Evolutionary conservation across 2,797 vertebrate genomes (phyloP).

Genomic region (Cossypha caffra): DNA sequence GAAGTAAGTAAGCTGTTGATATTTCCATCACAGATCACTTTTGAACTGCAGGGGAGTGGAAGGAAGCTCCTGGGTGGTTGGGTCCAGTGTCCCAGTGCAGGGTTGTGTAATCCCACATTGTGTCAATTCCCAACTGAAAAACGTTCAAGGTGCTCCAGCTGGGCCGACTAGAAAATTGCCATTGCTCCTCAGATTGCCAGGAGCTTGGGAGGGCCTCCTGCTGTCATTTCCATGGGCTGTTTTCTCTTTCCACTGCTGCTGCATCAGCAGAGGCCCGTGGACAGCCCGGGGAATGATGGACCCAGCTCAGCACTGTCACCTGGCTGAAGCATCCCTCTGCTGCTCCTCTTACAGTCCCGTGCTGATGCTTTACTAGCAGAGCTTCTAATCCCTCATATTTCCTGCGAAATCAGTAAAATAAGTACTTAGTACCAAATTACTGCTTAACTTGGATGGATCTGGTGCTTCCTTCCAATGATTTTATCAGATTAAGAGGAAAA

Average conservation of each 20-base stretch:
- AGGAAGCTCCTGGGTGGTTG: background rate
- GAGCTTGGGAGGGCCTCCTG: background rate
- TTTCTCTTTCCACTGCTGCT: background rate
- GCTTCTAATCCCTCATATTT: no score
- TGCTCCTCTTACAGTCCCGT: background rate
- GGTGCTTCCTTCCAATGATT: background rate
- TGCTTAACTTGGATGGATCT: background rate
- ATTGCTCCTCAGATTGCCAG: background rate
- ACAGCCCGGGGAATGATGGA: background rate
- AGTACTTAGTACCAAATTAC: background rate
- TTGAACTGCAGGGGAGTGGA: background rate
- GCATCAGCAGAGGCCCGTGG: background rate
- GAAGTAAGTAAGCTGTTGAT: background rate
- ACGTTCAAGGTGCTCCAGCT: background rate
- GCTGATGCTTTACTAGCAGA: background rate
- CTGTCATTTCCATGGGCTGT: background rate
- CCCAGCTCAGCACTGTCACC: background rate
- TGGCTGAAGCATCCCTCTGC: background rate
- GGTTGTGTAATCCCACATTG: background rate
- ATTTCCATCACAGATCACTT: rapidly evolving
- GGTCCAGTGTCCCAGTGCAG: rapidly evolving
- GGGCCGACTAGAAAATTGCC: background rate
- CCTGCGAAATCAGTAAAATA: background rate
- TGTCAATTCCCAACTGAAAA: background rate
- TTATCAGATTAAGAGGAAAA: background rate